phyloP scores from a whole-genome alignment of 2,113 vertebrate species.

The Rhinolophus ferrumequinum region DNA sequence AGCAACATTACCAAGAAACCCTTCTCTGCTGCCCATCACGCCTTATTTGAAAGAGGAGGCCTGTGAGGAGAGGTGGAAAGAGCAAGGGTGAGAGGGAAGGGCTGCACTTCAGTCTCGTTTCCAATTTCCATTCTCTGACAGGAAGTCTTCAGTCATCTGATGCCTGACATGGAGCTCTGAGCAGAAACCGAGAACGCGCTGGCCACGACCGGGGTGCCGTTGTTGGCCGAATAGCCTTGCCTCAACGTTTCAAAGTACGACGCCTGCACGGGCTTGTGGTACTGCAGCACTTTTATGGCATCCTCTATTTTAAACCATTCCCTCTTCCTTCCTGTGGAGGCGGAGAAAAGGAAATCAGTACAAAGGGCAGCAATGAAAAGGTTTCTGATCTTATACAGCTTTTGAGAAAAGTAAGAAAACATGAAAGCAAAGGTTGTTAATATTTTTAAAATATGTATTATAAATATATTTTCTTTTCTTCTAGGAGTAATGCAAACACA shows the following conservation, averaged over 20 bases:
- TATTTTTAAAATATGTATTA: background rate
- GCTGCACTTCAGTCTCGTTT: slow-evolving; percentile 83
- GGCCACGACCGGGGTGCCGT: slow-evolving; percentile 94
- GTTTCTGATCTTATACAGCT: background rate
- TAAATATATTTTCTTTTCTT: background rate
- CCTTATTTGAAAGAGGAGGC: slow-evolving; percentile 82
- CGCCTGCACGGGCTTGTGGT: slow-evolving; percentile 98
- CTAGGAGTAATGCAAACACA: background rate
- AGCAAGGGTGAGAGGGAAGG: slow-evolving; percentile 71
- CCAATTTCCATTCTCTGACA: slow-evolving; percentile 67
- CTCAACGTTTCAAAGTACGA: slow-evolving; percentile 95
- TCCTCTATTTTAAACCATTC: slow-evolving; percentile 99
- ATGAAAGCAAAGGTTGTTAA: background rate
- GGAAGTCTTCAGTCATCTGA: slow-evolving; percentile 95
- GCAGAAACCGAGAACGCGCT: slow-evolving; percentile 91
- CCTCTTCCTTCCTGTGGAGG: slow-evolving; percentile 95
- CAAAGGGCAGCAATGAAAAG: background rate
- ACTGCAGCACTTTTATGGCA: slow-evolving; percentile 94
- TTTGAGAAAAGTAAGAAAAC: background rate
- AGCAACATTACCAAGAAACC: slow-evolving; percentile 79
- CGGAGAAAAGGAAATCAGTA: slow-evolving; percentile 77
- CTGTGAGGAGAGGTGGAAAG: slow-evolving; percentile 75
- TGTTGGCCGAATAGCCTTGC: slow-evolving; percentile 95
- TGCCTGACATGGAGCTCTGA: slow-evolving; percentile 93
- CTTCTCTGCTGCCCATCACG: slow-evolving; percentile 83